Base-by-base conservation (phyloP, 2,797 vertebrate genomes). In the Mormyrus hasselquistii region DNA sequence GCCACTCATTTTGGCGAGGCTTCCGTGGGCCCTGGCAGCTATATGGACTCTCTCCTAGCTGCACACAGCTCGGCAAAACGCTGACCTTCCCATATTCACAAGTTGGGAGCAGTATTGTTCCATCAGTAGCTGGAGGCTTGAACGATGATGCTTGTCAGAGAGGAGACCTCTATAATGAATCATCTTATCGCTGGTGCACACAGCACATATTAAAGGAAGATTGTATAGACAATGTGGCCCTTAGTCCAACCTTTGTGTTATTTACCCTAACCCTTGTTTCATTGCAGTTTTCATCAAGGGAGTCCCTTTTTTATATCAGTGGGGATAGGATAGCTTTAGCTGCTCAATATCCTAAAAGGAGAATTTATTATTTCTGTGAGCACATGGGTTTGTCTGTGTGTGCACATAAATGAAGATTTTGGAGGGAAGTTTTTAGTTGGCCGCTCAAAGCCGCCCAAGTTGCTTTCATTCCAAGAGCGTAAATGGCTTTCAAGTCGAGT, bases 1-100 rank as follows among this genome's bases (percentile, higher is more conserved):
- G 16, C 38, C 34, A 19, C 19, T 41, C 16, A 7, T 79, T 79
- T 47, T 41, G 73, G 34, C 5, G 19, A 79, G 2, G 73, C 38
- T 47, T 79, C 38, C 0, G 73, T n/a, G 34, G 7, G 73, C 5
- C 38, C 38, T 1, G 16, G 41, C 41, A 47, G 73, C 73, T 44
- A 79, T 79, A n/a, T 41, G 41, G 73, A 79, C 73, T 44, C 38
- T 44, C 69, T 93, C 92, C 93, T 92, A 93, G 93, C 93, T 91
- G 91, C 79, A 91, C 92, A 93, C 94, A 94, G 94, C 93, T 92
- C 94, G 94, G 93, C 95, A 97, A 98, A 98, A 96, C 91, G 97
- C 97, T 98, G 98, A 99, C 97, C 98, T 98, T 99, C 97, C 98
- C 98, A 96, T 97, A 98, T 98, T 98, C 97, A 96, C 96, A 96